These are phyloP conservation scores for Umimayanthus chanpuru DNA, from an alignment of 92 coral and sea anemone species.

Conservation along the genomic window DNA sequence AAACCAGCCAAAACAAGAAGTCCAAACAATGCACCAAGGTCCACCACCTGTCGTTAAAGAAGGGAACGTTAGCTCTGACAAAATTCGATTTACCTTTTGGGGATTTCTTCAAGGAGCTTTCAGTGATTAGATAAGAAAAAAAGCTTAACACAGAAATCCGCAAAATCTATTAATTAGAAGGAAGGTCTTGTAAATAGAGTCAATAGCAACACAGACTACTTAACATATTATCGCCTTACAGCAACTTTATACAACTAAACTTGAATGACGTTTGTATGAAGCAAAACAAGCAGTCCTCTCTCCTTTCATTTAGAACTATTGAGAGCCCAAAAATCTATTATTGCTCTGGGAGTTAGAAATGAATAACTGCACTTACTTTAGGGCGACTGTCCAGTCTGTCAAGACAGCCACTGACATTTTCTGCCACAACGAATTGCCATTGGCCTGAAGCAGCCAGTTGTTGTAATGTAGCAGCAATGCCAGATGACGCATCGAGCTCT, in stretches of 20 bases:
- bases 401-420: constrained; percentile 83
- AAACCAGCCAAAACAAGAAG: constrained; percentile 94
- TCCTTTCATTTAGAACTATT: too few species aligned
- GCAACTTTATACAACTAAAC: too few species aligned
- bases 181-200: not conserved
- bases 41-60: constrained; percentile 59
- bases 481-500: constrained; percentile 90
- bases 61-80: not conserved
- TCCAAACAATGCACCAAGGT: constrained; percentile 87
- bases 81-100: too few species aligned
- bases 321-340: too few species aligned
- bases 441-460: constrained; percentile 81
- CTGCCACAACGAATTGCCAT: constrained; percentile 90
- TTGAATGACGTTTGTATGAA: too few species aligned
- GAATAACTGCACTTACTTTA: constrained; percentile 47
- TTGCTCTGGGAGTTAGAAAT: too few species aligned
- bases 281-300: too few species aligned
- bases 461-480: constrained; percentile 92
- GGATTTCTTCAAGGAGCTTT: too few species aligned
- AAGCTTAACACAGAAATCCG: too few species aligned
- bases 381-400: constrained; percentile 67
- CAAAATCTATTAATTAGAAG: not conserved
- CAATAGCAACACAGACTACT: too few species aligned
- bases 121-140: too few species aligned
- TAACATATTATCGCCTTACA: too few species aligned